Evolutionary conservation across 2,113 vertebrate species (phyloP).

Genomic region (Chionodraco myersi): DNA sequence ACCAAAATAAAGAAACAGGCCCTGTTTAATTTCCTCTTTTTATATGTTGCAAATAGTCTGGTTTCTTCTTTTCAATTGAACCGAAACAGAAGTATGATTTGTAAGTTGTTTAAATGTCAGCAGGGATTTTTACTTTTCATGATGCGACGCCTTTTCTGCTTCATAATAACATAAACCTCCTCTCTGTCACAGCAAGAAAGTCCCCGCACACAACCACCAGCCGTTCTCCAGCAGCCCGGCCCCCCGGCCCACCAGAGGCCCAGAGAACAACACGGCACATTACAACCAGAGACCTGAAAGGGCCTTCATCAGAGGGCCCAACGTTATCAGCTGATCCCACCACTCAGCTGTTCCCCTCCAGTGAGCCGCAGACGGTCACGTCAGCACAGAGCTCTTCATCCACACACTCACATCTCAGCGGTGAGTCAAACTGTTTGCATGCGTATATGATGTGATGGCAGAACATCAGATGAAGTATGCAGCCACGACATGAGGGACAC

Average conservation of each 20-base stretch:
- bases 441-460: not conserved
- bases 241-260: slow-evolving; percentile 1
- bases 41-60: not conserved
- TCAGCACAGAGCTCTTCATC: slow-evolving; percentile 1
- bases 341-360: not conserved
- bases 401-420: slow-evolving; percentile 11
- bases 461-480: not conserved
- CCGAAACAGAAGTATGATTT: not conserved
- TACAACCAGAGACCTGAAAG: slow-evolving; percentile 2
- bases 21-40: slow-evolving; percentile 40
- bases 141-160: not conserved
- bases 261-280: slow-evolving; percentile 2
- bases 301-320: slow-evolving; percentile 13
- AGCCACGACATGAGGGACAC: not conserved
- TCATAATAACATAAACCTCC: not conserved
- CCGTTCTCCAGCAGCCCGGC: not conserved
- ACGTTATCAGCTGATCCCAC: not conserved
- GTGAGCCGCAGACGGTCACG: slow-evolving; percentile 1
- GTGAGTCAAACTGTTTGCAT: slow-evolving; percentile 37
- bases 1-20: not conserved
- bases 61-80: slow-evolving; percentile 21
- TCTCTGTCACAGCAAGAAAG: slow-evolving; percentile 40
- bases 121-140: not conserved
- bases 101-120: not conserved
- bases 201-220: not conserved